Evolutionary conservation across 2,113 vertebrate species (phyloP), one percentile per base, ranked within the genome.

Genomic region (Oxyura jamaicensis): DNA sequence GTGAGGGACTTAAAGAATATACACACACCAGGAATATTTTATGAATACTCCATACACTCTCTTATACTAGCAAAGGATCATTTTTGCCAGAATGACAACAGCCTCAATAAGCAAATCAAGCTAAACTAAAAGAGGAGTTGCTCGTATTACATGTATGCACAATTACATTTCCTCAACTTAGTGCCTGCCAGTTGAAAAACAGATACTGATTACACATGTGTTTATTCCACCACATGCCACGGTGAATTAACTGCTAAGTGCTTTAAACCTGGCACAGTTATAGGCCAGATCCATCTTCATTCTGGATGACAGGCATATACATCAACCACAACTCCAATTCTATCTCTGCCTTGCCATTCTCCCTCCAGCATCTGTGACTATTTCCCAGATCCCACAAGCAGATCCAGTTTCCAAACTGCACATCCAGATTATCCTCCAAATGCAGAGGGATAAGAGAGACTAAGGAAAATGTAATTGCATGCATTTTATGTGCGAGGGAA

Each of bases 401-500:
- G 28, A 89, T 67, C 18, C 52, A 87, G 60, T 60, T 81, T 84
- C 82, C 56, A 91, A 31, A 55, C 36, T 46, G 46, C 26, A 90
- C 8, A 67, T 28, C 7, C 31, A 35, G 8, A 14, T 31, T 35
- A 68, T 11, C 17, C 68, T 84, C n/a, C 68, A 71, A 86, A 73
- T 31, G 67, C 39, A 60, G 26, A 85, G 3, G 25, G 8, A 2
- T 33, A 75, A 63, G 16, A 72, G 28, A 72, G 91, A 58, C 31
- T 60, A 59, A 72, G 39, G 33, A 60, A 82, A 60, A 4, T 0
- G 0, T 31, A 60, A 65, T n/a, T 55, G 41, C 4, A 0, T 5
- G 11, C 81, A 25, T 10, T 13, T 1, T 22, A 14, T 7, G 19
- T 52, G 6, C 0, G 0, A 89, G 18, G 33, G 50, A 72, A 73